phyloP scores from a whole-genome alignment of 2,888 invertebrate species.

The Cataglyphis rosenhaueri region DNA sequence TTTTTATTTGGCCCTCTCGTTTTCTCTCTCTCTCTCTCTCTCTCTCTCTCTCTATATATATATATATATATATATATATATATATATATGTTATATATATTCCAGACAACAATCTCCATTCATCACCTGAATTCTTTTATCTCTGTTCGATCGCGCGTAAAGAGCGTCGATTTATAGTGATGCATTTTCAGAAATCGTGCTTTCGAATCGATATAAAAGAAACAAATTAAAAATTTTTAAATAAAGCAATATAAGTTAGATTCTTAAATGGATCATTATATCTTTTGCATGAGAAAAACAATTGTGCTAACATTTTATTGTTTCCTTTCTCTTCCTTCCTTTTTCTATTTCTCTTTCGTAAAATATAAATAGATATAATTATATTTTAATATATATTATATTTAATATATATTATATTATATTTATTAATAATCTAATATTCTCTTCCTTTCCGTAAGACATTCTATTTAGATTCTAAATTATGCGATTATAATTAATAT shows the following conservation, averaged over 20 bases:
- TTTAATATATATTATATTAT: too few species aligned
- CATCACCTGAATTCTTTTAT: constrained; percentile 38
- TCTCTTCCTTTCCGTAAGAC: too few species aligned
- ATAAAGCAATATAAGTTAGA: background rate
- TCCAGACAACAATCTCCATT: constrained; percentile 37
- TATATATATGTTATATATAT: background rate
- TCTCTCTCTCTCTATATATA: too few species aligned
- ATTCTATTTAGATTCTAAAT: too few species aligned
- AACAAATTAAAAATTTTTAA: background rate
- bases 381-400: too few species aligned
- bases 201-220: background rate
- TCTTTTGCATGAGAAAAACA: background rate
- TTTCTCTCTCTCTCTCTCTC: background rate
- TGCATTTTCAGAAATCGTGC: background rate
- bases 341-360: background rate
- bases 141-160: constrained; percentile 22
- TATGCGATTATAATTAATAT: background rate
- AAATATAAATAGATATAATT: background rate
- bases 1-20: background rate
- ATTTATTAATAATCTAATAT: too few species aligned
- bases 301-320: background rate
- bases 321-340: too few species aligned
- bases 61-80: background rate
- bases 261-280: background rate
- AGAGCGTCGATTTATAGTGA: constrained; percentile 9